Conservation (phyloP, 2,797 vertebrate species). For the Masticophis lateralis region DNA sequence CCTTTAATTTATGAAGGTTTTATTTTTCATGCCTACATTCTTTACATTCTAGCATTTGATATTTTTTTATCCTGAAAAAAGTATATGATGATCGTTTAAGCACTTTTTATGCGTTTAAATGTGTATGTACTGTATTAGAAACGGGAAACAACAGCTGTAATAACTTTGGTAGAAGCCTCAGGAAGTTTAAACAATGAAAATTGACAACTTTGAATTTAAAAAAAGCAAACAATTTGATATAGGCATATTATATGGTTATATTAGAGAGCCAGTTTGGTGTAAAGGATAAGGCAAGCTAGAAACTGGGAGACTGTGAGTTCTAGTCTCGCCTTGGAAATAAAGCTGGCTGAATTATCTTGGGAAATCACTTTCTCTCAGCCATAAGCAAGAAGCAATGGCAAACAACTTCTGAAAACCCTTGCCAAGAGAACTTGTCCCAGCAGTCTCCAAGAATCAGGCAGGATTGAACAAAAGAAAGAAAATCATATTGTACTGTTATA, state of each 20-base stretch:
- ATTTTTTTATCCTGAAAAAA: neutral
- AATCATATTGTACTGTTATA: neutral
- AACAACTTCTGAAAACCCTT: neutral
- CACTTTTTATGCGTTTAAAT: neutral
- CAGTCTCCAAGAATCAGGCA: neutral
- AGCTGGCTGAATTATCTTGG: neutral
- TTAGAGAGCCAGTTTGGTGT: neutral
- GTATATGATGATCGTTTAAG: neutral
- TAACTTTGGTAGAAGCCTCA: neutral
- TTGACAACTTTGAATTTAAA: conserved; percentile 3
- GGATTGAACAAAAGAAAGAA: neutral
- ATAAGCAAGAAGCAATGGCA: neutral
- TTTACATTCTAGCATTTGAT: neutral
- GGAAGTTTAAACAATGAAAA: neutral
- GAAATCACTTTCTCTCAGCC: neutral
- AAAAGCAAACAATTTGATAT: neutral
- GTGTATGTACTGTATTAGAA: neutral
- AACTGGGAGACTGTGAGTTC: neutral
- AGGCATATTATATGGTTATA: neutral
- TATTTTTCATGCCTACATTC: neutral
- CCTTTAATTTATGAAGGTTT: neutral
- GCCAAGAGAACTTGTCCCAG: neutral
- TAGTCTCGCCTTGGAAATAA: neutral
- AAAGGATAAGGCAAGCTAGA: neutral
- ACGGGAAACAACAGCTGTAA: neutral